Evolutionary conservation across 2,113 vertebrate genomes (phyloP).

Genomic region (Pitta sordida): DNA sequence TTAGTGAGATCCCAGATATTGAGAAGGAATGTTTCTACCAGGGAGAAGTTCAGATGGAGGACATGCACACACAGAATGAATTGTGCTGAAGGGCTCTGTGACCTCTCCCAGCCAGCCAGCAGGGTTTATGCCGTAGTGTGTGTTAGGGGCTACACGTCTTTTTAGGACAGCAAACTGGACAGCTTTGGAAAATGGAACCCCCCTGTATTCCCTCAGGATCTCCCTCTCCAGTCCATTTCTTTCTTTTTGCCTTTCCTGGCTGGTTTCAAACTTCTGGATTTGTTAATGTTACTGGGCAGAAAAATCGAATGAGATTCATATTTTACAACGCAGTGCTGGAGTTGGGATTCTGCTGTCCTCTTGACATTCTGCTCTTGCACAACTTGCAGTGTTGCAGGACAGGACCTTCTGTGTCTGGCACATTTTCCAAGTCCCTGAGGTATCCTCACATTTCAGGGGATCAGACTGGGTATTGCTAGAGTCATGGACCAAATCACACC

Average conservation of each 20-base stretch:
- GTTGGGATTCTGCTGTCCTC: neutral
- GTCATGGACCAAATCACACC: neutral
- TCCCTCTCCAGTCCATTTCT: neutral
- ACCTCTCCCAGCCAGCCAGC: neutral
- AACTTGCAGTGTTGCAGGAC: neutral
- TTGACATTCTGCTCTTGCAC: neutral
- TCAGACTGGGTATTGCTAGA: neutral
- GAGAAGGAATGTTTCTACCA: neutral
- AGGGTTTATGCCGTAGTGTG: neutral
- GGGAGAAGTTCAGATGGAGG: neutral
- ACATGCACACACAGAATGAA: neutral
- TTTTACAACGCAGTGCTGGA: neutral
- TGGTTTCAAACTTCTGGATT: neutral
- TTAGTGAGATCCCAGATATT: neutral
- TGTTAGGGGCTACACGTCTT: neutral
- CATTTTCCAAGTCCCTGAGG: neutral
- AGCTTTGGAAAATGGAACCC: neutral
- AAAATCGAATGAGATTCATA: neutral
- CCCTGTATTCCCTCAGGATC: neutral
- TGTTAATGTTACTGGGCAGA: accelerated
- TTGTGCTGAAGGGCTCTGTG: neutral
- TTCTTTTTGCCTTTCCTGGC: neutral
- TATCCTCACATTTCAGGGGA: neutral
- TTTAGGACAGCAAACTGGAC: neutral
- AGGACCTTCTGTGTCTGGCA: neutral